phyloP scores from a whole-genome alignment of 2,113 vertebrate species.

The Erythrolamprus reginae region DNA sequence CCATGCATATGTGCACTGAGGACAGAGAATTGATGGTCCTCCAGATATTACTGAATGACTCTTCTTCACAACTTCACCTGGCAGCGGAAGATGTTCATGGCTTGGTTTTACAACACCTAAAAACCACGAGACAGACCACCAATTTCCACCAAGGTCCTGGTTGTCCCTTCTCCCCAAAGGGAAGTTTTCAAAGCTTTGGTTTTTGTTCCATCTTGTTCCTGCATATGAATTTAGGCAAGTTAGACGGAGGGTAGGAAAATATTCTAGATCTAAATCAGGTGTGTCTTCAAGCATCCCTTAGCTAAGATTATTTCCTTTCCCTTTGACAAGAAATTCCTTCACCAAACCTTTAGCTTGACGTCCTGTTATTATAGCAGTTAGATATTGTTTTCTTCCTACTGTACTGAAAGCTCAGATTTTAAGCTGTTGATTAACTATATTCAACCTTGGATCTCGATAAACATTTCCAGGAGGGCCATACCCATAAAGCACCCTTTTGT shows the following conservation, averaged over 20 bases:
- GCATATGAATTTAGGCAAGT: not conserved
- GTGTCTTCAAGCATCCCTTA: not conserved
- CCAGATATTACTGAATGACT: not conserved
- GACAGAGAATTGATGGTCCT: not conserved
- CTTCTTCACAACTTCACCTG: not conserved
- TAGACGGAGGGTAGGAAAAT: not conserved
- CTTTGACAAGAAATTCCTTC: not conserved
- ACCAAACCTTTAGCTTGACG: not conserved
- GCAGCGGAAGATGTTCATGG: not conserved
- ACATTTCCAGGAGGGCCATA: not conserved
- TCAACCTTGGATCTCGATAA: not conserved
- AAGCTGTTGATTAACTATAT: not conserved
- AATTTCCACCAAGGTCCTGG: not conserved
- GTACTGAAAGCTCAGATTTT: constrained; percentile 21
- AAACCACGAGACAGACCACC: not conserved
- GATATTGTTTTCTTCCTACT: constrained; percentile 27
- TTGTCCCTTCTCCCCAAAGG: not conserved
- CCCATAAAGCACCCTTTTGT: not conserved
- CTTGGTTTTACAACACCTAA: not conserved
- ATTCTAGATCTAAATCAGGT: not conserved
- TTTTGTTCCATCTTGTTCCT: not conserved
- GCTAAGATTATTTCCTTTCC: not conserved
- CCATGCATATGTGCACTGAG: not conserved
- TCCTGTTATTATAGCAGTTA: constrained; percentile 27
- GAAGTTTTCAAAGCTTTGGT: not conserved